phyloP scores from a whole-genome alignment of 64 coral and sea anemone species.

The Actinia tenebrosa region DNA sequence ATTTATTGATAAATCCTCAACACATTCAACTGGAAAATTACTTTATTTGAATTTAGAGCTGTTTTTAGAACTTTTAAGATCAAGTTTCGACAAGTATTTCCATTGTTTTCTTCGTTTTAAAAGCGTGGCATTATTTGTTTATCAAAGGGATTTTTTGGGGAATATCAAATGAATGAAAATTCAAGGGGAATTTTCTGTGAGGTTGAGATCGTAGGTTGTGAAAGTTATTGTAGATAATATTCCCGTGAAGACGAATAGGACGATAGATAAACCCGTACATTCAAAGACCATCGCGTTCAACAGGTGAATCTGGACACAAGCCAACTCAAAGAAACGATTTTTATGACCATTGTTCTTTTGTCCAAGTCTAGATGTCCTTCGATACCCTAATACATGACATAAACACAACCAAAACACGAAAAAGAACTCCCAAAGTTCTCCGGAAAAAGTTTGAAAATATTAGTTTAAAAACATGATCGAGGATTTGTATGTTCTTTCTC shows the following conservation, averaged over 20 bases:
- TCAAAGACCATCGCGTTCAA: background rate
- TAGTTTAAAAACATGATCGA: background rate
- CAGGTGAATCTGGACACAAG: constrained; percentile 21
- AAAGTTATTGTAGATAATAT: background rate
- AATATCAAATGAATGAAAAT: background rate
- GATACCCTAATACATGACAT: background rate
- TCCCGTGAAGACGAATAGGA: background rate
- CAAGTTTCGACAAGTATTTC: background rate
- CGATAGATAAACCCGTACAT: background rate
- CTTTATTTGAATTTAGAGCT: background rate
- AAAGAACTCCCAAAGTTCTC: background rate
- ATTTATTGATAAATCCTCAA: background rate
- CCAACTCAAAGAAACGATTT: constrained; percentile 9
- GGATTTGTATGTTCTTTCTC: background rate
- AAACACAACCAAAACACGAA: background rate
- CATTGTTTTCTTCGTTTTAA: background rate
- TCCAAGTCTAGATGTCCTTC: background rate
- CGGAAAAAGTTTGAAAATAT: background rate
- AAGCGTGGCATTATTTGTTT: background rate
- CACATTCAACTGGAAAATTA: no score
- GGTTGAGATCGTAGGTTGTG: background rate
- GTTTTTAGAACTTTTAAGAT: background rate
- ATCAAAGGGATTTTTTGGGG: background rate
- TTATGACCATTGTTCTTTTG: constrained; percentile 15
- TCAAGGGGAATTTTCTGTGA: background rate